Conservation (phyloP, 2,888 invertebrate genomes). For the Hirtodrosophila cameraria region DNA sequence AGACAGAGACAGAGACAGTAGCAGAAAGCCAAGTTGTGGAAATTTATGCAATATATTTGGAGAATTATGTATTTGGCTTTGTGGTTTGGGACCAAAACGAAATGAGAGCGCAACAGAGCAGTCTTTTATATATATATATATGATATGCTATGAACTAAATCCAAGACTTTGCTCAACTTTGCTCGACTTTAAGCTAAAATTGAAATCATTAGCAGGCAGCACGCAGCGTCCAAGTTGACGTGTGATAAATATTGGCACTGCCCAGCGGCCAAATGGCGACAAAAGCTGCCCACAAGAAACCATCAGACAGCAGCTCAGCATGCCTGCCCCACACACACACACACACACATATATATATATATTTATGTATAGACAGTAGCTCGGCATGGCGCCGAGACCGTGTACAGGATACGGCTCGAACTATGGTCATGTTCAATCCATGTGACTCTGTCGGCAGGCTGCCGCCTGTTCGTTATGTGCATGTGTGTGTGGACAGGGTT, state of each 20-base stretch:
- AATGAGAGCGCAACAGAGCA: constrained; percentile 40
- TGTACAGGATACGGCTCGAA: constrained; percentile 17
- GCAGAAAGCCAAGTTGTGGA: constrained; percentile 39
- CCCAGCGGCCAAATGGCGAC: constrained; percentile 53
- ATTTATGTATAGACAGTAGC: constrained; percentile 42
- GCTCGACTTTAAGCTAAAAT: constrained; percentile 30
- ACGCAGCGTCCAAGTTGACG: constrained; percentile 52
- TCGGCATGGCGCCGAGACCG: constrained; percentile 53
- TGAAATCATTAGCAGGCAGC: constrained; percentile 61
- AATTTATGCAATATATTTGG: constrained; percentile 65
- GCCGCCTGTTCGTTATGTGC: constrained; percentile 11
- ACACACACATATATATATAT: constrained; percentile 3
- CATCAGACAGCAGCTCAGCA: constrained; percentile 49
- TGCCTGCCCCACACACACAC: constrained; percentile 34
- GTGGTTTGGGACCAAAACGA: constrained; percentile 44
- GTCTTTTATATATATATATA: no score
- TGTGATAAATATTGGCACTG: constrained; percentile 62
- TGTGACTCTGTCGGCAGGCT: constrained; percentile 21
- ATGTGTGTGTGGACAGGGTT: constrained; percentile 37
- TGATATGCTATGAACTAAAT: constrained; percentile 17
- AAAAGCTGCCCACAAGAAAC: constrained; percentile 49
- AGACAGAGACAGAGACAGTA: no score
- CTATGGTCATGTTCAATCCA: constrained; percentile 27
- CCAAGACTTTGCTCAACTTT: no score
- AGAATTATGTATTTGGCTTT: constrained; percentile 60